Evolutionary conservation across 2,888 invertebrate genomes (phyloP), one percentile per base, ranked within the genome.

Genomic region (Nemoura dubitans): DNA sequence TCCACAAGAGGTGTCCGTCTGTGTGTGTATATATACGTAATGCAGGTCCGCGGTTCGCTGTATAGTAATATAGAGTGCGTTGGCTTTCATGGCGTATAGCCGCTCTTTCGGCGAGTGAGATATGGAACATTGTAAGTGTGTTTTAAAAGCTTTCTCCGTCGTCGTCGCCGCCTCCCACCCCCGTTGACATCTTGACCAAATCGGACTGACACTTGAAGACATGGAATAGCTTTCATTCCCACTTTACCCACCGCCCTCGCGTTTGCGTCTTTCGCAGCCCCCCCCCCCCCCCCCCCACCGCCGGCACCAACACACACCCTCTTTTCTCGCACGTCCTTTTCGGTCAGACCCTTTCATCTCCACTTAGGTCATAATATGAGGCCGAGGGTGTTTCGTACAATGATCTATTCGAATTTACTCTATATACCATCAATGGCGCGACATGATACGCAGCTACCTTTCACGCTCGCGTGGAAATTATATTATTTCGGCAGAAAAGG

Each of bases 201-300:
- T 84, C 84, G 84, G 84, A 84, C 84, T 59, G 84, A 84, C 84
- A 84, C 84, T 84, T 84, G 84, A 84, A 59, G 84, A 84, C 84
- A 84, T 84, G 84, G 84, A 84, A 84, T 84, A 59, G 84, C 84
- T 84, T 84, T 84, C 84, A 84, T 84, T 84, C 76, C n/a, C 84
- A 27, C 84, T 59, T 76, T 76, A 26, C 84, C 59, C 84, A 27
- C 76, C 83, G 7, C 25, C 27, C 42, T n/a, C 43, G 26, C 83
- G 14, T 43, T 83, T 59, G 43, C 83, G n/a, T 83, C 27, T n/a
- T 25, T 26, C 82, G n/a, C 29, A 29, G 28, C 43, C 59, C 25
- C 7, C 76, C 76, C 59, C 28, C 2, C 10, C 7, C 27, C 26
- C 26, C 59, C 26, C 25, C 27, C 59, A 2, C 14, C 80, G 27